phyloP scores from a whole-genome alignment of 2,888 invertebrate species.

The Platycheirus rosarum region DNA sequence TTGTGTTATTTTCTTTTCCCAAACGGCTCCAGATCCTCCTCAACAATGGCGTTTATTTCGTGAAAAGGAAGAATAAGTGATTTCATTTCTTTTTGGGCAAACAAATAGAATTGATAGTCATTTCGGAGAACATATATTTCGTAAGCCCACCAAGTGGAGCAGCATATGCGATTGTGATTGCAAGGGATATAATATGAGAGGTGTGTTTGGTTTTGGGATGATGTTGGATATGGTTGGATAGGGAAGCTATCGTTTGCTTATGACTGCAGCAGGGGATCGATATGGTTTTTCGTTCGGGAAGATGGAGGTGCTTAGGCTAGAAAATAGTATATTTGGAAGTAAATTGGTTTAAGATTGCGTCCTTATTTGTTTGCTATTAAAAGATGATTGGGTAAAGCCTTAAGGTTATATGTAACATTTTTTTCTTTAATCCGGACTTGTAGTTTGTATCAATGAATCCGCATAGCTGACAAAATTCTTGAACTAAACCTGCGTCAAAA shows the following conservation, averaged over 20 bases:
- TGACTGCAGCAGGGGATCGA: neutral
- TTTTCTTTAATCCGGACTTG: too few relatives aligned
- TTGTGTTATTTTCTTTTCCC: too few relatives aligned
- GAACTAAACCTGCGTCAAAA: too few relatives aligned
- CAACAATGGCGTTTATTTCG: conserved; percentile 50
- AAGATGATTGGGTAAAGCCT: too few relatives aligned
- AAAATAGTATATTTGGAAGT: too few relatives aligned
- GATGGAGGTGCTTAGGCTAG: too few relatives aligned
- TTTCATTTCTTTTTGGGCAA: conserved; percentile 55
- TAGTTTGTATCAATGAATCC: too few relatives aligned
- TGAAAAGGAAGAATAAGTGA: conserved; percentile 67
- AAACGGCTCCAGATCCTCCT: conserved; percentile 23
- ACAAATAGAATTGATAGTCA: conserved; percentile 72
- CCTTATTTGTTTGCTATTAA: too few relatives aligned
- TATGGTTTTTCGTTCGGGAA: conserved; percentile 22
- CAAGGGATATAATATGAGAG: too few relatives aligned
- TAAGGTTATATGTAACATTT: too few relatives aligned
- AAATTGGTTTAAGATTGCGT: too few relatives aligned
- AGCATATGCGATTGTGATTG: conserved; percentile 32
- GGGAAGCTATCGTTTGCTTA: neutral
- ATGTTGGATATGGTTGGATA: conserved; percentile 5
- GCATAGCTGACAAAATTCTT: too few relatives aligned
- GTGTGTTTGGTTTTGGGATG: conserved; percentile 42
- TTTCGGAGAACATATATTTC: conserved; percentile 67
- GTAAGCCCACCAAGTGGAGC: conserved; percentile 32